phyloP scores from a whole-genome alignment of 2,888 invertebrate species.

The Standfussiana lucernea region DNA sequence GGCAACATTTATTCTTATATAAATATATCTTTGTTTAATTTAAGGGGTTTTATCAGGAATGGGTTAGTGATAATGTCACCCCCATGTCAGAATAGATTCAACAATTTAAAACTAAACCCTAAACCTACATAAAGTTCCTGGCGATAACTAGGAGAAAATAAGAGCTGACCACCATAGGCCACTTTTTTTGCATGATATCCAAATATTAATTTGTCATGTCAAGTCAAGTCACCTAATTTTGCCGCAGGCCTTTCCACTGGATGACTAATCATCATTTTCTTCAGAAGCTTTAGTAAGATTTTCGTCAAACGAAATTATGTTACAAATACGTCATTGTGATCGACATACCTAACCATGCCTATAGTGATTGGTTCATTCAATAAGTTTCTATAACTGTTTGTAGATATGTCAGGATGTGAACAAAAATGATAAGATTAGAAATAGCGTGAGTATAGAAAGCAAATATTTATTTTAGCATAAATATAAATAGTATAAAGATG shows the following conservation, averaged over 20 bases:
- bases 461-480: not conserved
- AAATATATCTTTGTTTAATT: too few relatives aligned
- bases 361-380: slow-evolving; percentile 11
- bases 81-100: too few relatives aligned
- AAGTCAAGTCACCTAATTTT: too few relatives aligned
- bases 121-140: too few relatives aligned
- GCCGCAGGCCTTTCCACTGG: too few relatives aligned
- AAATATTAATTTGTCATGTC: too few relatives aligned
- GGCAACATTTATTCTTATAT: too few relatives aligned
- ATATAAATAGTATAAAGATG: too few relatives aligned
- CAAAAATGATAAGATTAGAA: slow-evolving; percentile 22
- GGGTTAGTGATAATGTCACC: too few relatives aligned
- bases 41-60: too few relatives aligned
- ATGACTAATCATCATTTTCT: not conserved
- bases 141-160: not conserved
- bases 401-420: slow-evolving; percentile 5
- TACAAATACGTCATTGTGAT: not conserved
- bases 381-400: not conserved
- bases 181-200: too few relatives aligned
- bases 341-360: not conserved
- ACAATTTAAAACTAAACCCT: too few relatives aligned
- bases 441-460: not conserved
- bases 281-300: not conserved
- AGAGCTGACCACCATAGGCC: not conserved
- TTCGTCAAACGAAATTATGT: not conserved